Percentiles rank a stretch among this genome's conserved stretches.
Conservation (phyloP, 2,888 invertebrate species). For the Tridacna crocea region DNA sequence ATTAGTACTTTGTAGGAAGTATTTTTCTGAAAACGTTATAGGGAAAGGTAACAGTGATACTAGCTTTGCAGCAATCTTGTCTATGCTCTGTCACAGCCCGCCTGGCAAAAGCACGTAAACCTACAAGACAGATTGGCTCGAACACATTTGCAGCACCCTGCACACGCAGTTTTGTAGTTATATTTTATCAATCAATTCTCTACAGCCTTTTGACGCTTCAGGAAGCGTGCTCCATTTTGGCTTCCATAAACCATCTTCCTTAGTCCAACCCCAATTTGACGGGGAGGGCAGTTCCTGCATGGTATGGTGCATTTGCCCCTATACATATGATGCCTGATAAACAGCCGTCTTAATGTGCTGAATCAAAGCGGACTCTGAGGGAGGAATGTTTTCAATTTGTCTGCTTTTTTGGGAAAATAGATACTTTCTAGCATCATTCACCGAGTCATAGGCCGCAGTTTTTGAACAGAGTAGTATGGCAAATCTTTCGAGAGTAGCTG, state of each 20-base stretch:
- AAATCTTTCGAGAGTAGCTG: not conserved
- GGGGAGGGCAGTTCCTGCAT: too few species aligned
- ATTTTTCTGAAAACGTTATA: too few species aligned
- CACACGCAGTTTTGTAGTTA: not conserved
- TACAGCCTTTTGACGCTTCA: too few species aligned
- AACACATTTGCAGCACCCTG: constrained; percentile 4
- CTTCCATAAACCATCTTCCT: not conserved
- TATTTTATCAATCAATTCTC: constrained; percentile 3
- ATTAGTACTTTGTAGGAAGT: too few species aligned
- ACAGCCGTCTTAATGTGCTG: not conserved
- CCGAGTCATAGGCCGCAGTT: not conserved
- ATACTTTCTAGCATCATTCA: too few species aligned
- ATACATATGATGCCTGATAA: too few species aligned
- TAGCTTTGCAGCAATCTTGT: too few species aligned
- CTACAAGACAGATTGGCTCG: not conserved
- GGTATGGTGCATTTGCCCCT: not conserved
- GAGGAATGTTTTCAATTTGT: too few species aligned
- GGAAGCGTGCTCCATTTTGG: not conserved
- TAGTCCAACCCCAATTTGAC: too few species aligned
- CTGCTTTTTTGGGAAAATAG: too few species aligned
- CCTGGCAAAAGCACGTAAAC: not conserved
- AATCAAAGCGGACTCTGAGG: too few species aligned
- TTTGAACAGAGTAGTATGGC: not conserved
- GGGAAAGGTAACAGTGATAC: too few species aligned
- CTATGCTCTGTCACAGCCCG: constrained; percentile 1